A percentile compares a stretch with the other conserved stretches of the same genome.
These are phyloP conservation scores for Steinernema khuongi DNA, from an alignment of 1,140 invertebrate species.

Conservation along the genomic window DNA sequence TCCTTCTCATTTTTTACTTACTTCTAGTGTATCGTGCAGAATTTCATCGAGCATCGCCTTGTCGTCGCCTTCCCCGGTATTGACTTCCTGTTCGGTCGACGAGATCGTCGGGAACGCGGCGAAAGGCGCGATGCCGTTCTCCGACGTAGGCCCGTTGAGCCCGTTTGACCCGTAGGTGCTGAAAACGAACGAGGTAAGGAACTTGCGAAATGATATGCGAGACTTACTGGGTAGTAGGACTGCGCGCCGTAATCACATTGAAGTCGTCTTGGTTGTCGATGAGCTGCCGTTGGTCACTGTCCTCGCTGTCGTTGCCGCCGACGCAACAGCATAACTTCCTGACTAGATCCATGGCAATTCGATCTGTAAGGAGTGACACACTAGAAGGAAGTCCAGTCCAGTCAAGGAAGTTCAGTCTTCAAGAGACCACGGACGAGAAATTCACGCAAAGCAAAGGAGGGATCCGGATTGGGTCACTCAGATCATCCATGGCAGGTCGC, in stretches of 20 bases:
- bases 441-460: too few relatives aligned
- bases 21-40: neutral
- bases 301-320: neutral
- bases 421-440: too few relatives aligned
- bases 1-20: too few relatives aligned
- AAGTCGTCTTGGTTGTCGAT: neutral
- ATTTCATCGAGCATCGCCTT: neutral
- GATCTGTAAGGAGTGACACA: too few relatives aligned
- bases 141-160: too few relatives aligned
- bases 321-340: neutral
- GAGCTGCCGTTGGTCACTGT: neutral
- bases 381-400: too few relatives aligned
- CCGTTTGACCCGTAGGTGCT: neutral
- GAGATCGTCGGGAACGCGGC: neutral
- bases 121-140: neutral
- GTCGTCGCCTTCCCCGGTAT: neutral
- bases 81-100: neutral
- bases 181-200: neutral
- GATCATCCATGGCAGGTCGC: too few relatives aligned
- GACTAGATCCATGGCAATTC: neutral
- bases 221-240: neutral
- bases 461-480: too few relatives aligned
- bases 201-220: neutral
- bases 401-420: too few relatives aligned
- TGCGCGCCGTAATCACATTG: neutral